Evolutionary conservation across 2,888 invertebrate genomes (phyloP).

Genomic region (Spialia ferax): DNA sequence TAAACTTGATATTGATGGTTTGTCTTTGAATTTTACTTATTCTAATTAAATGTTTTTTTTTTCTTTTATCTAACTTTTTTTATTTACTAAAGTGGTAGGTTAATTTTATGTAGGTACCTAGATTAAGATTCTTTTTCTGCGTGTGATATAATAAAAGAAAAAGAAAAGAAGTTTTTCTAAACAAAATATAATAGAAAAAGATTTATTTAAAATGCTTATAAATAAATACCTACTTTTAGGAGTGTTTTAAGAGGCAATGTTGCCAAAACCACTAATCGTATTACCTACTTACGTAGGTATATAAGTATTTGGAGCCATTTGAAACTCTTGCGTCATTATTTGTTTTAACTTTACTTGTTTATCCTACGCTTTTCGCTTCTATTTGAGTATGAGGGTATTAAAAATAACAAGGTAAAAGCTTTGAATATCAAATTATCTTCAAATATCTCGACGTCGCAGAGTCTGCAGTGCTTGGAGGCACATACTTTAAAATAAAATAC

Average conservation of each 20-base stretch:
- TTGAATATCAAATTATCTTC: background rate
- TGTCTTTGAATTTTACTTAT: background rate
- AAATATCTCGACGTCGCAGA: background rate
- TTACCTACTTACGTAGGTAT: background rate
- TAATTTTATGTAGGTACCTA: too few species aligned
- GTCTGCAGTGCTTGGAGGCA: background rate
- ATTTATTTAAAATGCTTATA: too few species aligned
- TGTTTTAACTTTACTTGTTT: background rate
- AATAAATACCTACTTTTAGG: too few species aligned
- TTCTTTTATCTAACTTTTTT: too few species aligned
- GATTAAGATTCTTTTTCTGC: too few species aligned
- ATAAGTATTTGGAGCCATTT: background rate
- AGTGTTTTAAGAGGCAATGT: too few species aligned
- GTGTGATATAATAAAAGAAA: too few species aligned
- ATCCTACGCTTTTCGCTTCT: conserved; percentile 2
- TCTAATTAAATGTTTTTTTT: too few species aligned
- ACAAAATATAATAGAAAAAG: too few species aligned
- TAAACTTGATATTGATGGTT: background rate
- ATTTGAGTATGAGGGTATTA: conserved; percentile 1
- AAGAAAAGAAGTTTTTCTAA: too few species aligned
- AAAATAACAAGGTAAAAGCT: conserved; percentile 7
- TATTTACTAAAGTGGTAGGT: too few species aligned
- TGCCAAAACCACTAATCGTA: too few species aligned
- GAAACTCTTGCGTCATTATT: conserved; percentile 1
- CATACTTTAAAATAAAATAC: background rate